Percentiles rank a stretch among this genome's conserved stretches.
Evolutionary conservation across 2,113 vertebrate species (phyloP).

Genomic region (Agapornis roseicollis): DNA sequence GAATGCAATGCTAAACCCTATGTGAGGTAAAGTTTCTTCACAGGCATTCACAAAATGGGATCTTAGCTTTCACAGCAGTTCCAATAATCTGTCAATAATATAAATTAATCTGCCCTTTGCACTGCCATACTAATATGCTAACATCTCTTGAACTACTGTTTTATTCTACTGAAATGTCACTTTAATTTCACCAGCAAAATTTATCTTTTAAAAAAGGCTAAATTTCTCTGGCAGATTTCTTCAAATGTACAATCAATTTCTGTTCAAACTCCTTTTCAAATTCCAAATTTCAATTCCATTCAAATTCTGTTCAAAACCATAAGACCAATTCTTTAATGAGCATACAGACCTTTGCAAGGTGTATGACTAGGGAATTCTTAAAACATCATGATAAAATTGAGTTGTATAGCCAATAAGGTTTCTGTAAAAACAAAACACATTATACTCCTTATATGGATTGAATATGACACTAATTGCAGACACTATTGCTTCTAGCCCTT

Average conservation of each 20-base stretch:
- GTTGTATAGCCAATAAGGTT: background rate
- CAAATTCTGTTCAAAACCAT: background rate
- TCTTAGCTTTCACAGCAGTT: background rate
- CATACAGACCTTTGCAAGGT: background rate
- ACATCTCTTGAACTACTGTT: background rate
- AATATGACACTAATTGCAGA: slow-evolving; percentile 18
- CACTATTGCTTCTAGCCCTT: background rate
- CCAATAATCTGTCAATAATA: background rate
- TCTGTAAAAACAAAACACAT: background rate
- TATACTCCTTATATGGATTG: background rate
- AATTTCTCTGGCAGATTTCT: background rate
- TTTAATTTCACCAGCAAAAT: background rate
- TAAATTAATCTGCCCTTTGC: background rate
- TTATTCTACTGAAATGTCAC: background rate
- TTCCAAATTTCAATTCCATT: background rate
- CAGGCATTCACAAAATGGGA: background rate
- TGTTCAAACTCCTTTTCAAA: background rate
- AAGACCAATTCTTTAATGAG: background rate
- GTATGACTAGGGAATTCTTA: slow-evolving; percentile 32
- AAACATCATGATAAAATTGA: background rate
- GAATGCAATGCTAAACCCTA: background rate
- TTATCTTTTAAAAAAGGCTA: background rate
- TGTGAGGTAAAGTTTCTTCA: background rate
- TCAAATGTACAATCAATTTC: background rate
- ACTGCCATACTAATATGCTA: background rate